phyloP scores from a whole-genome alignment of 2,888 invertebrate species.

The Sminthurides aquaticus region DNA sequence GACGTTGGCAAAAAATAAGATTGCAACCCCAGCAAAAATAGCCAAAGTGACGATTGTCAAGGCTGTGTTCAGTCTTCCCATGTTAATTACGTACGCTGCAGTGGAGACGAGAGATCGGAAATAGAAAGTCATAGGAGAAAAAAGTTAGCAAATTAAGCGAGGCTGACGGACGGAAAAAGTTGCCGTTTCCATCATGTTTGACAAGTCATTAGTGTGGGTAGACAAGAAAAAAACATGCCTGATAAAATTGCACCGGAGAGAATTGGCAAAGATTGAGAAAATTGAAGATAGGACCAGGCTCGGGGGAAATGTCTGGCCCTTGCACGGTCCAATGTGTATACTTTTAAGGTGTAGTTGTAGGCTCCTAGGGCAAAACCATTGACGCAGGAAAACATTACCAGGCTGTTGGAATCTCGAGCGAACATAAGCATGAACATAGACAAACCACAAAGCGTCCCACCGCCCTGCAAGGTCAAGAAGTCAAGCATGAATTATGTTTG shows the following conservation, averaged over 20 bases:
- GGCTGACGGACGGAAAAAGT: too few species aligned
- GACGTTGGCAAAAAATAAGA: conserved; percentile 27
- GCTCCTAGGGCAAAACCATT: conserved; percentile 75
- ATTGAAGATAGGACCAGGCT: conserved; percentile 82
- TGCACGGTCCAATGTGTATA: conserved; percentile 81
- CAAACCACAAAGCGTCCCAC: conserved; percentile 30
- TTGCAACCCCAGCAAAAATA: conserved; percentile 27
- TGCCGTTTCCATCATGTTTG: too few species aligned
- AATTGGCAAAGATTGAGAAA: conserved; percentile 75
- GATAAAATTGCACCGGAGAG: conserved; percentile 75
- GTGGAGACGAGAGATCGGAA: background rate
- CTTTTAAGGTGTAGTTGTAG: conserved; percentile 78
- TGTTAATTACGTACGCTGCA: conserved; percentile 24
- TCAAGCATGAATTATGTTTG: conserved; percentile 4
- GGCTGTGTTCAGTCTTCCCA: conserved; percentile 25
- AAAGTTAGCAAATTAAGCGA: too few species aligned
- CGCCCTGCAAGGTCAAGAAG: conserved; percentile 32
- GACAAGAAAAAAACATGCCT: conserved; percentile 53
- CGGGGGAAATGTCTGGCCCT: conserved; percentile 75
- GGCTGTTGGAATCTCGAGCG: conserved; percentile 57
- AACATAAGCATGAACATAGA: conserved; percentile 34
- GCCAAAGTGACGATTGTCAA: conserved; percentile 28
- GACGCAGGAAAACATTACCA: conserved; percentile 52
- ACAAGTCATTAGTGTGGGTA: conserved; percentile 19
- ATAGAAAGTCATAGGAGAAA: too few species aligned